phyloP scores from a whole-genome alignment of 2,888 invertebrate species.

The Zygaena filipendulae region DNA sequence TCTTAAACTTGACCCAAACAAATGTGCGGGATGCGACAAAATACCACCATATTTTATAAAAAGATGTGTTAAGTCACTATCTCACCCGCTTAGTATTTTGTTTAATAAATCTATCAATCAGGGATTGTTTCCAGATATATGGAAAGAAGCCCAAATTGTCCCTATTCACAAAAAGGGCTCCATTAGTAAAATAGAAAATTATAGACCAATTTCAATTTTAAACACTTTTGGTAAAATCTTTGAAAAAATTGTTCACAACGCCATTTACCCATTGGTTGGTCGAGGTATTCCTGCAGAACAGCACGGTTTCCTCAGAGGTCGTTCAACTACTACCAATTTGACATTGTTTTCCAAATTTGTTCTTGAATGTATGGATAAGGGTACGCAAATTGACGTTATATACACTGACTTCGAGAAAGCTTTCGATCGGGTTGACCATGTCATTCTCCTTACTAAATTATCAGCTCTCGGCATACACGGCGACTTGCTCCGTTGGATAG shows the following conservation, averaged over 20 bases:
- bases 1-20: no score
- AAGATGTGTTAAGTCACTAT: no score
- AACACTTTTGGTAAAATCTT: conserved; percentile 7
- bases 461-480: conserved; percentile 3
- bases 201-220: conserved; percentile 8
- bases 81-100: no score
- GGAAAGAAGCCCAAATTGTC: conserved; percentile 9
- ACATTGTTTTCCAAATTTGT: no score
- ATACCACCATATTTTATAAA: no score
- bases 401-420: no score
- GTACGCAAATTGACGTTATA: conserved; percentile 7
- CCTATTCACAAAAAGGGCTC: conserved; percentile 9
- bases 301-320: conserved; percentile 7
- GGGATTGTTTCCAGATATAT: conserved; percentile 4
- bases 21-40: no score
- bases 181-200: conserved; percentile 7
- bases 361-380: conserved; percentile 3
- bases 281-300: conserved; percentile 4
- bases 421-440: no score
- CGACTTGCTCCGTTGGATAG: conserved; percentile 4
- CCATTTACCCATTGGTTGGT: conserved; percentile 1
- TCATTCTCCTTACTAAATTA: conserved; percentile 4
- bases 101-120: no score
- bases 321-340: conserved; percentile 6
- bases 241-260: conserved; percentile 3